A percentile compares a stretch with the other conserved stretches of the same genome.
Evolutionary conservation across 2,113 vertebrate species (phyloP).

Genomic region (Microcebus tavaratra): DNA sequence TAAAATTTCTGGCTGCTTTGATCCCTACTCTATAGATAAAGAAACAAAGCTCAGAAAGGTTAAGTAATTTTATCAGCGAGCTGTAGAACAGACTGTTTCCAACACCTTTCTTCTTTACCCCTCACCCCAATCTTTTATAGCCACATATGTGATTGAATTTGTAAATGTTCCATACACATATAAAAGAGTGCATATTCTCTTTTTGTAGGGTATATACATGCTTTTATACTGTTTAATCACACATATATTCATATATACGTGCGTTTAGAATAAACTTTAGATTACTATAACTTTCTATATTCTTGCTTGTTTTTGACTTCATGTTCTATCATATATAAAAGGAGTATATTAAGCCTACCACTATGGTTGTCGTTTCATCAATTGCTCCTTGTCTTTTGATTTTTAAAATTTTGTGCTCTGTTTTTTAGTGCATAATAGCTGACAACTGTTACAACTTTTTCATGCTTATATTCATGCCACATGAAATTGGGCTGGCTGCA

Average conservation of each 20-base stretch:
- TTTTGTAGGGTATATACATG: not conserved
- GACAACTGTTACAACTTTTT: not conserved
- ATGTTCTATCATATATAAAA: constrained; percentile 19
- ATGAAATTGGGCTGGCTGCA: not conserved
- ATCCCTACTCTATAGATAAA: not conserved
- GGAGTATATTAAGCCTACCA: not conserved
- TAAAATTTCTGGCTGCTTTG: not conserved
- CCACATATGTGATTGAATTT: not conserved
- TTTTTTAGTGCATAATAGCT: constrained; percentile 18
- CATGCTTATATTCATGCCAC: not conserved
- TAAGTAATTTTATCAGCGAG: not conserved
- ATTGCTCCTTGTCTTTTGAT: not conserved
- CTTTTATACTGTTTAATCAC: not conserved
- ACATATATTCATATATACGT: not conserved
- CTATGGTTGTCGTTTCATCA: not conserved
- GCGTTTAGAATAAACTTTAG: not conserved
- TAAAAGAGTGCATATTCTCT: not conserved
- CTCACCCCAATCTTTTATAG: not conserved
- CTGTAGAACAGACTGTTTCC: not conserved
- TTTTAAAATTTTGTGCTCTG: not conserved
- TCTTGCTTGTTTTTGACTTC: not conserved
- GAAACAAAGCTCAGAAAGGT: not conserved
- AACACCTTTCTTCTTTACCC: not conserved
- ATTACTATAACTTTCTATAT: not conserved
- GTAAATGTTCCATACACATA: not conserved